phyloP scores from a whole-genome alignment of 1,140 invertebrate species.

The Yoshiicerus persimilis region DNA sequence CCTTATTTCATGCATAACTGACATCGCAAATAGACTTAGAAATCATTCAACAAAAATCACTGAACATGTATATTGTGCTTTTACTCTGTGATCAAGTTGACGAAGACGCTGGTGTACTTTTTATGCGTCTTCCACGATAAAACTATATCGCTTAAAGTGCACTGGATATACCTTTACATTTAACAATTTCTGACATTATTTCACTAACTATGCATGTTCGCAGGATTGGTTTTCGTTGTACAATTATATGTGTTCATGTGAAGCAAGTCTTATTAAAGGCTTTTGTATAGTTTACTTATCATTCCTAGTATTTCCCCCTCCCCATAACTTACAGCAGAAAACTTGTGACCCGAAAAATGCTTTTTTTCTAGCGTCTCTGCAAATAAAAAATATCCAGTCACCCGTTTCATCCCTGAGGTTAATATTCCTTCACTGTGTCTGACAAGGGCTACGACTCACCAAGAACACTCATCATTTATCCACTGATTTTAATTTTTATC shows the following conservation, averaged over 20 bases:
- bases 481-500: too few species aligned
- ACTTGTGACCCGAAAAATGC: conserved; percentile 1
- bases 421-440: not conserved
- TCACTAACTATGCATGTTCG: not conserved
- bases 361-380: not conserved
- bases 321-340: not conserved
- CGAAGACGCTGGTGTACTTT: not conserved
- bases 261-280: too few species aligned
- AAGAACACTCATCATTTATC: not conserved
- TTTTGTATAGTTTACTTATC: not conserved
- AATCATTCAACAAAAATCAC: conserved; percentile 17
- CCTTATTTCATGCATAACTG: conserved; percentile 49
- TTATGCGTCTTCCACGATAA: not conserved
- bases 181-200: not conserved
- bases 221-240: not conserved
- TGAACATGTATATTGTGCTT: not conserved
- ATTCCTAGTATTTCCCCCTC: not conserved
- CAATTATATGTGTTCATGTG: not conserved
- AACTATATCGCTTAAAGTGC: too few species aligned
- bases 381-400: not conserved
- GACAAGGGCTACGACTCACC: too few species aligned
- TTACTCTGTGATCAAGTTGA: not conserved
- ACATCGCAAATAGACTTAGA: conserved; percentile 39
- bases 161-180: too few species aligned
- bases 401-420: not conserved